Evolutionary conservation across 2,888 invertebrate genomes (phyloP).

Genomic region (Eupithecia subumbrata): DNA sequence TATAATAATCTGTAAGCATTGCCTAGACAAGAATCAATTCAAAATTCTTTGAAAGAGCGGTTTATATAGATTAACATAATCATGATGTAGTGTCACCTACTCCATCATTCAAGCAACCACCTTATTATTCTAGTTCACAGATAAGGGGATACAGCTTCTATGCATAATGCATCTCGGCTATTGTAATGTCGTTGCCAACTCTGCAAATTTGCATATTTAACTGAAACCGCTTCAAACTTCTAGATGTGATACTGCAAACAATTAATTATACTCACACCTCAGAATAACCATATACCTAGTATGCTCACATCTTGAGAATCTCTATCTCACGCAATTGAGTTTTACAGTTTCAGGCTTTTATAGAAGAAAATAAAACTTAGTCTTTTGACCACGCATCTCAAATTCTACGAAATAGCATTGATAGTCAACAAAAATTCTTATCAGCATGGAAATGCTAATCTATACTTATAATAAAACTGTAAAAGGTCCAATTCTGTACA

Average conservation of each 20-base stretch:
- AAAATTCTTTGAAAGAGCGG: no score
- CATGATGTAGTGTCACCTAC: background rate
- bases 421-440: no score
- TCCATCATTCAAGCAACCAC: background rate
- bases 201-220: slow-evolving; percentile 18
- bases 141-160: slow-evolving; percentile 8
- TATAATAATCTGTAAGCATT: no score
- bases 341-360: no score
- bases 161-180: slow-evolving; percentile 24
- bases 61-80: no score
- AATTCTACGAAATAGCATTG: no score
- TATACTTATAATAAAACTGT: no score
- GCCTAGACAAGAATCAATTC: no score
- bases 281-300: background rate
- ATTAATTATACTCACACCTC: background rate
- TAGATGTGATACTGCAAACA: background rate
- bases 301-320: background rate
- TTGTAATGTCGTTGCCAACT: slow-evolving; percentile 23
- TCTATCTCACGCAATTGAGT: background rate
- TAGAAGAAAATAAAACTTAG: no score
- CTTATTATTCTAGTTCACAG: background rate
- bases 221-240: slow-evolving; percentile 3
- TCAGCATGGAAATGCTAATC: no score
- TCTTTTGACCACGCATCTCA: no score
- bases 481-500: no score